These are phyloP conservation scores for Drosophila watanabei DNA, from an alignment of 1,140 invertebrate species.

Conservation along the genomic window DNA sequence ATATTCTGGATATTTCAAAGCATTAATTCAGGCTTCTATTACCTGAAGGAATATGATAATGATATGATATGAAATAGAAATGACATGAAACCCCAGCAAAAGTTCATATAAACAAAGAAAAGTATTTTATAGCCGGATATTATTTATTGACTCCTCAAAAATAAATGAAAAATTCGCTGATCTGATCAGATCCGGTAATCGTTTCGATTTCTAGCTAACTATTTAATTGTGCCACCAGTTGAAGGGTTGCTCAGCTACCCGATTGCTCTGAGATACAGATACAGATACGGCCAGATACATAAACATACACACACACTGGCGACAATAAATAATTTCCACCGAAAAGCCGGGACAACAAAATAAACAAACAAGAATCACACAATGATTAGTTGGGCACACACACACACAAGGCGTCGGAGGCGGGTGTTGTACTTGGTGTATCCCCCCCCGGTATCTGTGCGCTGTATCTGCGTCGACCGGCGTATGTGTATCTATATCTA, in stretches of 20 bases:
- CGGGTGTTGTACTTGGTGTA: slow-evolving; percentile 20
- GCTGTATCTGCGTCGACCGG: slow-evolving; percentile 25
- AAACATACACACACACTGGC: slow-evolving; percentile 32
- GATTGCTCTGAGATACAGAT: slow-evolving; percentile 24
- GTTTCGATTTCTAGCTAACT: slow-evolving; percentile 32
- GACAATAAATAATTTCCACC: slow-evolving; percentile 69
- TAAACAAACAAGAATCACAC: slow-evolving; percentile 73
- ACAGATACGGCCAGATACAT: slow-evolving; percentile 24
- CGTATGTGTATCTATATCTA: slow-evolving; percentile 44
- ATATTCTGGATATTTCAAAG: neutral
- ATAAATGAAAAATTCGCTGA: slow-evolving; percentile 19
- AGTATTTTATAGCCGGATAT: neutral
- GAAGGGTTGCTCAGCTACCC: slow-evolving; percentile 7
- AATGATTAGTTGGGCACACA: slow-evolving; percentile 75
- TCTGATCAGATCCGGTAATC: slow-evolving; percentile 14
- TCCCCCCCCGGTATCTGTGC: slow-evolving; percentile 16
- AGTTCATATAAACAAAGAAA: neutral
- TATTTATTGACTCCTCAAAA: neutral
- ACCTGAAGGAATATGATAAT: neutral
- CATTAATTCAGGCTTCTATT: neutral
- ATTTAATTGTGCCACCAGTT: slow-evolving; percentile 11
- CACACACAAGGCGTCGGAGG: slow-evolving; percentile 5
- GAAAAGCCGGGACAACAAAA: slow-evolving; percentile 60
- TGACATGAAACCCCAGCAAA: neutral
- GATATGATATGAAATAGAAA: too few species aligned